These are phyloP conservation scores for Drosophila subpulchrella DNA, from an alignment of 1,140 invertebrate species.

Conservation along the genomic window DNA sequence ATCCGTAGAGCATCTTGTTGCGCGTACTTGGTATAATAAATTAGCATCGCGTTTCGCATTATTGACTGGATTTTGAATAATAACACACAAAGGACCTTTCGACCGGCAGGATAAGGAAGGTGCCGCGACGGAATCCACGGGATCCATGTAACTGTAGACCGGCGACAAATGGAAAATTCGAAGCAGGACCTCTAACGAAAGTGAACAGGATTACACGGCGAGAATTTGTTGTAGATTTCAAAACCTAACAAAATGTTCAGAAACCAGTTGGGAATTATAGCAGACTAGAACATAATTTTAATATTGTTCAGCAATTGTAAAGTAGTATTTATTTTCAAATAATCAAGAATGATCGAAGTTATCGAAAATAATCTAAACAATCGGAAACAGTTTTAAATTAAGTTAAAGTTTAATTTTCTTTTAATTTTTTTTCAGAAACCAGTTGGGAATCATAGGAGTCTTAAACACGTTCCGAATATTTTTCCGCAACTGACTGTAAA, in stretches of 20 bases:
- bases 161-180: slow-evolving; percentile 46
- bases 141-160: slow-evolving; percentile 44
- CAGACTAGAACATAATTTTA: no score
- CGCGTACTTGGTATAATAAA: slow-evolving; percentile 70
- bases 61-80: slow-evolving; percentile 83
- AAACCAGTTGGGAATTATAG: no score
- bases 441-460: no score
- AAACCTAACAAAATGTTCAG: no score
- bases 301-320: no score
- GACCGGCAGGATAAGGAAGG: slow-evolving; percentile 19
- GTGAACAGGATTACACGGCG: slow-evolving; percentile 14
- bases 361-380: no score
- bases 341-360: no score
- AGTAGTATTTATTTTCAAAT: no score
- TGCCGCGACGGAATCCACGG: slow-evolving; percentile 14
- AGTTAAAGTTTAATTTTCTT: no score
- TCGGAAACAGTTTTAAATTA: no score
- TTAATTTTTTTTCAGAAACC: neutral
- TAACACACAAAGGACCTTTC: slow-evolving; percentile 77
- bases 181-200: slow-evolving; percentile 23
- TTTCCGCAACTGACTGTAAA: no score
- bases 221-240: neutral
- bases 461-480: no score
- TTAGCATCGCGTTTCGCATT: slow-evolving; percentile 79
- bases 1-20: slow-evolving; percentile 32